phyloP scores from a whole-genome alignment of 1,140 invertebrate species.

The Vanessa tameamea region DNA sequence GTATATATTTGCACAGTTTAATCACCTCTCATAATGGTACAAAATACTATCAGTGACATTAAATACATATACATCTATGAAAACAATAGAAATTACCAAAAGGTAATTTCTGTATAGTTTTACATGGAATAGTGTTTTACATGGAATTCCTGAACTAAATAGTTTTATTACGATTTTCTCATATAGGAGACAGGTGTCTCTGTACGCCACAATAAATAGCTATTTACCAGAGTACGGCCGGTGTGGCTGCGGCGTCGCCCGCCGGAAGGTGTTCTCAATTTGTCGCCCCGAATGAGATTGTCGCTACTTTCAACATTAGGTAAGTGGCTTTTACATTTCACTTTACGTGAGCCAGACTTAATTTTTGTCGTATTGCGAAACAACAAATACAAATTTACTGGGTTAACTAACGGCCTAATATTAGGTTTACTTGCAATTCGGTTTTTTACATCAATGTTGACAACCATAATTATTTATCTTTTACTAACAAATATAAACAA shows the following conservation, averaged over 20 bases:
- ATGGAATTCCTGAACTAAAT: constrained; percentile 6
- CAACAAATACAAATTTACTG: constrained; percentile 2
- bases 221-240: constrained; percentile 59
- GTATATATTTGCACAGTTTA: too few relatives aligned
- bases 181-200: constrained; percentile 64
- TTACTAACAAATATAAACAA: too few relatives aligned
- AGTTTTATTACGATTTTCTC: constrained; percentile 29
- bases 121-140: background rate
- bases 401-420: background rate
- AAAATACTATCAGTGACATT: too few relatives aligned
- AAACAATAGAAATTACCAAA: background rate
- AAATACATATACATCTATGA: too few relatives aligned
- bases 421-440: too few relatives aligned
- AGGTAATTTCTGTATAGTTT: background rate
- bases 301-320: constrained; percentile 70
- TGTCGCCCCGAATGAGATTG: constrained; percentile 74
- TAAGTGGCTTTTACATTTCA: constrained; percentile 74
- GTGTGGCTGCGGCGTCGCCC: constrained; percentile 51
- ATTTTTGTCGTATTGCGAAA: constrained; percentile 14
- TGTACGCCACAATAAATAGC: constrained; percentile 66
- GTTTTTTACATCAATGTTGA: too few relatives aligned
- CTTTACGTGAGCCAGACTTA: constrained; percentile 52
- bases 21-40: too few relatives aligned
- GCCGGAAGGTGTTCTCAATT: constrained; percentile 74
- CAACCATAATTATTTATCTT: too few relatives aligned